Percentiles rank a stretch among this genome's conserved stretches.
Evolutionary conservation across 1,140 invertebrate species (phyloP).

Genomic region (Marisa cornuarietis): DNA sequence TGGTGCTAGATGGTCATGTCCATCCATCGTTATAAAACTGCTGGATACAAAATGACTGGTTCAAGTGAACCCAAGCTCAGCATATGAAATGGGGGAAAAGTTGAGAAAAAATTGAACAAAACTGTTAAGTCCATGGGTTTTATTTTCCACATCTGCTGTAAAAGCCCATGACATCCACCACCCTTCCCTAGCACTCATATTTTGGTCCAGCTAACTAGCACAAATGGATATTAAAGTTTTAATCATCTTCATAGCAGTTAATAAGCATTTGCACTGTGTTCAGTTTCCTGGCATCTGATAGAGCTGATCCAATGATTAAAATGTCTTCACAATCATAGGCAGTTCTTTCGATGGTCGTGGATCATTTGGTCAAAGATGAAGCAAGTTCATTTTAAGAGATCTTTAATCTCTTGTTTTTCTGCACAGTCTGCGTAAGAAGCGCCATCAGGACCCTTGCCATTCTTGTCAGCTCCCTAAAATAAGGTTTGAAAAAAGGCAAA

Average conservation of each 20-base stretch:
- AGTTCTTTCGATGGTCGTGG: background rate
- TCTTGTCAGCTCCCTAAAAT: slow-evolving; percentile 82
- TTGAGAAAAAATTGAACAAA: too few relatives aligned
- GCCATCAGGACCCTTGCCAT: slow-evolving; percentile 86
- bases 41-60: too few relatives aligned
- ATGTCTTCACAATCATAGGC: background rate
- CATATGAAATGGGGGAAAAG: too few relatives aligned
- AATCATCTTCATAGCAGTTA: background rate
- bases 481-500: slow-evolving; percentile 19
- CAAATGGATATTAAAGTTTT: background rate
- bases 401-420: slow-evolving; percentile 91
- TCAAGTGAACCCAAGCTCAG: too few relatives aligned
- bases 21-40: too few relatives aligned
- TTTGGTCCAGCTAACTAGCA: background rate
- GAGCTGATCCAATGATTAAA: background rate
- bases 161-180: too few relatives aligned
- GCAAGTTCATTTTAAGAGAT: slow-evolving; percentile 69
- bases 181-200: too few relatives aligned
- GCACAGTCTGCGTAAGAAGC: slow-evolving; percentile 86
- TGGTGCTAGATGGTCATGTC: too few relatives aligned
- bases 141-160: too few relatives aligned
- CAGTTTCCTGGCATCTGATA: background rate
- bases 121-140: too few relatives aligned
- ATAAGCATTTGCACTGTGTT: background rate
- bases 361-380: background rate